Conservation (phyloP, 2,888 invertebrate species). For the Acleris emargana region DNA sequence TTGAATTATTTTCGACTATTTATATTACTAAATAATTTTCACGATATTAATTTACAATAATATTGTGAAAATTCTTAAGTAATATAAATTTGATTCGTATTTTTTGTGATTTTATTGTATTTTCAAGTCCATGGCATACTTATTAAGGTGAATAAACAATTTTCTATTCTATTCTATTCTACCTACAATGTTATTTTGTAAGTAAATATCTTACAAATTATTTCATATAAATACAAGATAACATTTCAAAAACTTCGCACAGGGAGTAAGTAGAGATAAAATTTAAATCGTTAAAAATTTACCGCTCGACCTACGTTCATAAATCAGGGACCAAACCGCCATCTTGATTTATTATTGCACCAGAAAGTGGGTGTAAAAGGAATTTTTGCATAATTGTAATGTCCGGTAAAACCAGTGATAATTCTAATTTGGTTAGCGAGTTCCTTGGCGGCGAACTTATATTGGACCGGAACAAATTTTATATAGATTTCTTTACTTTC, state of each 20-base stretch:
- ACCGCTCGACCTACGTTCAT: constrained; percentile 49
- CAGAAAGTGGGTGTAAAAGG: constrained; percentile 42
- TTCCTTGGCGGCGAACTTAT: neutral
- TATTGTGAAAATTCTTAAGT: too few species aligned
- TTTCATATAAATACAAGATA: constrained; percentile 30
- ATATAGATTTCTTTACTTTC: neutral
- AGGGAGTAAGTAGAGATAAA: constrained; percentile 15
- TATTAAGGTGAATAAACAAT: too few species aligned
- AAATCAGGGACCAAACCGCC: constrained; percentile 53
- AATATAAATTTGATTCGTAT: too few species aligned
- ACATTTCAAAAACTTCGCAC: constrained; percentile 1
- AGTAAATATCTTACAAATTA: neutral
- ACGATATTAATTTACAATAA: too few species aligned
- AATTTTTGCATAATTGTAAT: constrained; percentile 20
- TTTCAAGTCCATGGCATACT: too few species aligned
- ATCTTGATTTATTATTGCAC: constrained; percentile 54
- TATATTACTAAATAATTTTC: too few species aligned
- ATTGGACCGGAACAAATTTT: neutral
- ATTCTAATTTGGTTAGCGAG: constrained; percentile 19
- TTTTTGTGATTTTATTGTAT: too few species aligned
- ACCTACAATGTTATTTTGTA: neutral
- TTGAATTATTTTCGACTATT: too few species aligned
- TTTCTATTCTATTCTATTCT: too few species aligned
- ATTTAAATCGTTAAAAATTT: constrained; percentile 43
- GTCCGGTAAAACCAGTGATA: constrained; percentile 15